A percentile compares a stretch with the other conserved stretches of the same genome.
phyloP scores from a whole-genome alignment of 2,888 invertebrate species.

The Ophioninae sp. region DNA sequence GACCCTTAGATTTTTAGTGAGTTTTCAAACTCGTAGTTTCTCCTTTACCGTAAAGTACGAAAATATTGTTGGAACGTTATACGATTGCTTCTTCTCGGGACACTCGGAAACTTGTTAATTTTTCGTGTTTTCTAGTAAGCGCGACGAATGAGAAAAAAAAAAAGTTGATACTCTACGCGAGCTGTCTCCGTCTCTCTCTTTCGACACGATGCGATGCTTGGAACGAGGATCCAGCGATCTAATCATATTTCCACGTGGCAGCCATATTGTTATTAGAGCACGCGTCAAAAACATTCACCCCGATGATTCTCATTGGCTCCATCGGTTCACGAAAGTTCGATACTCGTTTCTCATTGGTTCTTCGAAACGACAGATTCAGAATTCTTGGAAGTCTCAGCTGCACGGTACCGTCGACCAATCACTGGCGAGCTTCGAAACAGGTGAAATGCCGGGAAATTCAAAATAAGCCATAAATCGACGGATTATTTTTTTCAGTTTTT shows the following conservation, averaged over 20 bases:
- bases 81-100: not conserved
- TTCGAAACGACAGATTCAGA: not conserved
- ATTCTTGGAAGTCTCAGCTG: not conserved
- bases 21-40: not conserved
- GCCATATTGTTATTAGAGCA: conserved; percentile 68
- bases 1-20: not conserved
- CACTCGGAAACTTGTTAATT: conserved; percentile 30
- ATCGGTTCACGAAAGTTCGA: not conserved
- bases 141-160: conserved; percentile 21
- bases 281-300: conserved; percentile 35
- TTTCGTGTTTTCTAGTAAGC: conserved; percentile 1
- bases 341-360: conserved; percentile 18
- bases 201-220: conserved; percentile 18
- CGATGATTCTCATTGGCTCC: conserved; percentile 22
- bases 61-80: not conserved
- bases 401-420: not conserved
- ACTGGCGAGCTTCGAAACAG: not conserved
- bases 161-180: conserved; percentile 27
- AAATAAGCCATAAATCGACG: not conserved
- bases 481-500: no score
- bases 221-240: conserved; percentile 50
- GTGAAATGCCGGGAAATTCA: conserved; percentile 28
- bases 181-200: conserved; percentile 2
- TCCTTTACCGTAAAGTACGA: not conserved
- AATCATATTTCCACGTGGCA: conserved; percentile 63